Evolutionary conservation across 2,888 invertebrate genomes (phyloP).

Genomic region (Resseliella maxima): DNA sequence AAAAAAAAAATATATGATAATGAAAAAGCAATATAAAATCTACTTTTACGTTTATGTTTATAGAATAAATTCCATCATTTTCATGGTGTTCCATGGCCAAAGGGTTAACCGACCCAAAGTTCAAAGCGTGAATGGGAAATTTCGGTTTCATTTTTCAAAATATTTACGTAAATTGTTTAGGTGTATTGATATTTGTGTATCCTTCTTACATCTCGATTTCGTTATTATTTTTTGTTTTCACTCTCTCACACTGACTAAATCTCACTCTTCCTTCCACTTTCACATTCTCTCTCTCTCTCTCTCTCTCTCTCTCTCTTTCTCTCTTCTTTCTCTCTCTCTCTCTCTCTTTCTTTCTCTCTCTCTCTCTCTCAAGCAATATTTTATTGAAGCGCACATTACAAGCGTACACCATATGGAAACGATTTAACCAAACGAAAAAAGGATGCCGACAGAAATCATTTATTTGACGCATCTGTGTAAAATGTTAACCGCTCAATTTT

Average conservation of each 20-base stretch:
- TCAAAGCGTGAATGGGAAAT: background rate
- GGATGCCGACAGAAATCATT: slow-evolving; percentile 9
- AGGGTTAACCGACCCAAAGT: background rate
- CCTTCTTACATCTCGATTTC: no score
- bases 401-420: background rate
- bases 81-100: background rate
- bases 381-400: background rate
- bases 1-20: background rate
- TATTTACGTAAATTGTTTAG: background rate
- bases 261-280: no score
- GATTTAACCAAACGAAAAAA: background rate
- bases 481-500: slow-evolving; percentile 35
- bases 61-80: background rate
- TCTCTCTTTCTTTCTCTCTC: background rate
- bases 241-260: no score
- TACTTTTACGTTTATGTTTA: background rate
- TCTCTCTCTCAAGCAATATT: background rate
- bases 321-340: background rate
- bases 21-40: background rate
- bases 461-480: background rate
- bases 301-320: background rate
- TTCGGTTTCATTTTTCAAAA: background rate
- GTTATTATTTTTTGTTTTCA: no score
- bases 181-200: background rate
- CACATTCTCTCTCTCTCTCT: no score